Base-by-base conservation (phyloP, 2,888 invertebrate species). In the Dolichomitus sp. region DNA sequence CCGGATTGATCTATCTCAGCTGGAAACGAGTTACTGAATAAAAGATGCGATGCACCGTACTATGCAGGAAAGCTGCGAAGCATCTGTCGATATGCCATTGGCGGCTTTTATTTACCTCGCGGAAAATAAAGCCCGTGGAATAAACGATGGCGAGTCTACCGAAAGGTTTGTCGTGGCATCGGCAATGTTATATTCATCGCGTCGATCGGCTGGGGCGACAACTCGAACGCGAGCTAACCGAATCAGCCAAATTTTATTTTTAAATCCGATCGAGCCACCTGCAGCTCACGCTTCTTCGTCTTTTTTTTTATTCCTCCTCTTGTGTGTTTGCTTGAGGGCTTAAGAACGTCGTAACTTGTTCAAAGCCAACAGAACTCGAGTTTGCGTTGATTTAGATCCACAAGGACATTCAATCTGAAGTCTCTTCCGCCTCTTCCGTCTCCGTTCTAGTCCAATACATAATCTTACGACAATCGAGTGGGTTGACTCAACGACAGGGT, bases 181-280 rank as follows among this genome's bases (percentile, higher is more conserved):
- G 19, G 19, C 61, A 40, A 63, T 40, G 66, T 80, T 75, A 66
- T 75, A 54, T 70, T 72, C 72, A 72, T 78, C 78, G 40, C 70
- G 52, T 23, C 23, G 52, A 52, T 52, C 54, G 54, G 14, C 23
- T 14, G 27, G 27, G 54, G 12, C 54, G 45, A 52, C 37, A 48
- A 57, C 30, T 45, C 74, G 61, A 59, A 7, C 23, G 19, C 61
- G 45, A 52, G 45, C 40, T 30, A 19, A n/a, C 73, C 59, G 77
- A 70, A 33, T 42, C 57, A 33, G 45, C 57, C 54, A 37, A 77
- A 77, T 73, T 79, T 72, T 79, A 79, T 73, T 79, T 79, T 65
- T 61, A 73, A 72, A 74, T 57, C 50, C 59, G 63, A 50, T 52
- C 73, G 72, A 73, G 45, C 63, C 30, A 72, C 52, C 73, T 61